Base-by-base conservation (phyloP, 2,888 invertebrate genomes). In the Scaptomyza caliginosa region DNA sequence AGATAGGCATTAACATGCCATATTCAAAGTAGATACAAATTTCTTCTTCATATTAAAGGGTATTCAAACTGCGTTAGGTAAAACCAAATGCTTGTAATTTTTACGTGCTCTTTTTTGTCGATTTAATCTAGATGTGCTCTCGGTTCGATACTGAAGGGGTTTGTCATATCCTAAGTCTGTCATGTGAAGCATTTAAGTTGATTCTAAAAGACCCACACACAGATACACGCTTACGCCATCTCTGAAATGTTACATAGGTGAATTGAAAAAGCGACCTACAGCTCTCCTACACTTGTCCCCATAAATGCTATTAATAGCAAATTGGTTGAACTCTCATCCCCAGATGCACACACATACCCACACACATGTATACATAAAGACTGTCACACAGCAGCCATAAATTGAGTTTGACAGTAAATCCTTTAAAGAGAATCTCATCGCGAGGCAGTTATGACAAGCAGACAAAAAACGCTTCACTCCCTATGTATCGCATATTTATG, bases 251-350 rank as follows among this genome's bases (percentile, higher is more conserved):
- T 36, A 10, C 7, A 32, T 19, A n/a, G 28, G 21, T 43, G 39
- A 52, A 16, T 57, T 51, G 26, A 39, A 48, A 21, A 3, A 43
- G 26, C 28, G 23, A 28, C 51, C 57, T 40, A 40, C 48, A 23
- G 10, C 5, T 40, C 26, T n/a, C 11, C 6, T n/a, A 17, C 21
- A 40, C 23, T 36, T 50, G n/a, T 34, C n/a, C 8, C 21, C 19
- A 32, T 13, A 52, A 52, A 40, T 63, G 66, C 62, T 67, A 79
- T 76, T 66, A 72, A 75, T 65, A 67, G 63, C 65, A 66, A 69
- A 75, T 70, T 82, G 69, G 65, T 64, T 57, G 13, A 43, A 6
- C 49, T 38, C 45, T 23, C 42, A 49, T 36, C 32, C 16, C 10
- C n/a, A 13, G 16, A 17, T 24, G 34, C 46, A 11, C 56, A 38